Conservation (phyloP, 2,888 invertebrate genomes). For the Noctuana brunneofusca region DNA sequence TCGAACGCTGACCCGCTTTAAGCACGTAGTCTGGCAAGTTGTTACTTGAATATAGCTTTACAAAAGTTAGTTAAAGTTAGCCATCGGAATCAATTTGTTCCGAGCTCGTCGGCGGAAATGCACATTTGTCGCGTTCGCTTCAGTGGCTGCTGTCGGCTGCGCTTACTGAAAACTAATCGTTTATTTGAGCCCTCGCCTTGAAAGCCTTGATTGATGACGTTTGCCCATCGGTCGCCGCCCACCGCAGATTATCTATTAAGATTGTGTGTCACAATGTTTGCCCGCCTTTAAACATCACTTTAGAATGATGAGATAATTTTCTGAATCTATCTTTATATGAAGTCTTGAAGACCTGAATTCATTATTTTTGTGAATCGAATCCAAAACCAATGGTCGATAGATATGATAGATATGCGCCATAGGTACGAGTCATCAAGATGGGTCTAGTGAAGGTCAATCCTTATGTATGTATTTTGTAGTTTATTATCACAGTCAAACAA, state of each 20-base stretch:
- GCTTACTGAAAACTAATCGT: conserved; percentile 40
- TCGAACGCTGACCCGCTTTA: background rate
- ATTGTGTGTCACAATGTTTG: conserved; percentile 62
- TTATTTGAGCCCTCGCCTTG: conserved; percentile 42
- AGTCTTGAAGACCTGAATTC: background rate
- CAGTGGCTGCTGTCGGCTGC: conserved; percentile 28
- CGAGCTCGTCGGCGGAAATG: conserved; percentile 24
- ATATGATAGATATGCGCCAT: no score
- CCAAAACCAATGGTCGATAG: no score
- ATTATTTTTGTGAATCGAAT: no score
- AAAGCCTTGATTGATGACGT: conserved; percentile 57
- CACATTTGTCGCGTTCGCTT: conserved; percentile 35
- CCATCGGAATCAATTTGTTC: conserved; percentile 30
- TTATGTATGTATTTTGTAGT: no score
- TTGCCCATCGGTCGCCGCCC: conserved; percentile 43
- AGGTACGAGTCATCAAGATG: no score
- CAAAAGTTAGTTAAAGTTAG: conserved; percentile 9
- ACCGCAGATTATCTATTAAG: conserved; percentile 60
- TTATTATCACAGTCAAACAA: no score
- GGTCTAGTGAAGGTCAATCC: no score
- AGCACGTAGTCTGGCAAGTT: background rate
- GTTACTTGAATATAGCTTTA: background rate
- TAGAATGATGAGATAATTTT: conserved; percentile 10
- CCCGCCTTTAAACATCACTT: conserved; percentile 46
- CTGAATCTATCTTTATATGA: conserved; percentile 42